Conservation (phyloP, 1,140 invertebrate species). For the Trypoxylus dichotomus region DNA sequence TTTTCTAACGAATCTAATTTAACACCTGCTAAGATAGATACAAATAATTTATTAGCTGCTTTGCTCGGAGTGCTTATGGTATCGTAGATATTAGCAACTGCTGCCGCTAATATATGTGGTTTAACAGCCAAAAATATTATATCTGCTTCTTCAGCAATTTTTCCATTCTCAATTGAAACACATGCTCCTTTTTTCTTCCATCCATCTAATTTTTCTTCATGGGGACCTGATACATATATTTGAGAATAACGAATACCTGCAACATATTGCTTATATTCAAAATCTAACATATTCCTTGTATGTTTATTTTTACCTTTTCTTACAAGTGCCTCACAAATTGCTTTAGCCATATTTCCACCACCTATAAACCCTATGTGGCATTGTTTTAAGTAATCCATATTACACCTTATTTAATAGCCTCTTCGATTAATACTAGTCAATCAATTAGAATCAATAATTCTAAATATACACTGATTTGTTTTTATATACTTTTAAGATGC, state of each 20-base stretch:
- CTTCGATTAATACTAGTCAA: neutral
- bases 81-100: conserved; percentile 57
- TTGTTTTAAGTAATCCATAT: conserved; percentile 12
- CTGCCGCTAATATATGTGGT: conserved; percentile 71
- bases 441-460: neutral
- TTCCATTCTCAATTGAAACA: conserved; percentile 64
- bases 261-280: neutral
- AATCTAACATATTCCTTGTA: conserved; percentile 39
- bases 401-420: neutral
- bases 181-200: conserved; percentile 67
- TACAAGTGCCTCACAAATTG: conserved; percentile 80
- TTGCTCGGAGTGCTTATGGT: conserved; percentile 44
- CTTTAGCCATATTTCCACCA: conserved; percentile 92
- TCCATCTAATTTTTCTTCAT: conserved; percentile 61
- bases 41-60: conserved; percentile 61
- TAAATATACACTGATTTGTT: too few relatives aligned
- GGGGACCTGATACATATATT: conserved; percentile 71
- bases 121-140: conserved; percentile 85
- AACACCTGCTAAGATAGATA: conserved; percentile 82
- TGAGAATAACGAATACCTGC: conserved; percentile 55
- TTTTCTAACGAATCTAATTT: conserved; percentile 67
- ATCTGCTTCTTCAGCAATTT: conserved; percentile 67
- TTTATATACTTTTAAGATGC: too few relatives aligned
- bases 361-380: conserved; percentile 84
- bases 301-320: conserved; percentile 55